Evolutionary conservation across 2,113 vertebrate species (phyloP), one percentile per base, ranked within the genome.

Genomic region (Sylvia atricapilla): DNA sequence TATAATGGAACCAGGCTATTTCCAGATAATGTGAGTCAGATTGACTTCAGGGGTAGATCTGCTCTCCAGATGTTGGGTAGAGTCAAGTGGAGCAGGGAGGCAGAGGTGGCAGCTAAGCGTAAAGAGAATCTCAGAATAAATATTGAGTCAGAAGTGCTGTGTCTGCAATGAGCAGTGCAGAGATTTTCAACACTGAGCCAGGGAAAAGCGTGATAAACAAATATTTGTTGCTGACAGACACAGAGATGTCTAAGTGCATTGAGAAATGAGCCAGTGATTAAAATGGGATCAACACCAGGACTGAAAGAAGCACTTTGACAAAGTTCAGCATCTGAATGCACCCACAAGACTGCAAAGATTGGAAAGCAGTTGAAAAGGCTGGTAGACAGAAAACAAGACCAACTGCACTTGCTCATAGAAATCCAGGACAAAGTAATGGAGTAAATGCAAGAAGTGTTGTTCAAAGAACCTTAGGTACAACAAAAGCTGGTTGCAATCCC

Each of bases 21-120:
- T 96, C 86, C 88, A 96, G 92, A 97, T 96, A 96, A 97, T 97
- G 87, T 84, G 90, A 95, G 81, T 93, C 96, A 96, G 89, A 96
- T 91, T 97, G 94, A 84, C 85, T 94, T 90, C 74, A 89, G 96
- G 87, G 86, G 10, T 70, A 84, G 91, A 81, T 97, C 97, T 97
- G 95, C 80, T 96, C 92, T 92, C 97, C 96, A 97, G 96, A 97
- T 97, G 96, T 90, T 90, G 84, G 74, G 39, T 22, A n/a, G 52
- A 94, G 84, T 83, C 83, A 91, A 97, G 84, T 87, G 91, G 92
- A 96, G 91, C 73, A 64, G 35, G 75, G 90, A 95, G 85, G 30
- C 49, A 20, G 82, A 84, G 73, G 58, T 96, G 94, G 91, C 78
- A 91, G 91, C 73, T 87, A 81, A 72, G 47, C 27, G 21, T 15